These are phyloP conservation scores for Campodea augens DNA, from an alignment of 1,140 invertebrate genomes.

Conservation along the genomic window DNA sequence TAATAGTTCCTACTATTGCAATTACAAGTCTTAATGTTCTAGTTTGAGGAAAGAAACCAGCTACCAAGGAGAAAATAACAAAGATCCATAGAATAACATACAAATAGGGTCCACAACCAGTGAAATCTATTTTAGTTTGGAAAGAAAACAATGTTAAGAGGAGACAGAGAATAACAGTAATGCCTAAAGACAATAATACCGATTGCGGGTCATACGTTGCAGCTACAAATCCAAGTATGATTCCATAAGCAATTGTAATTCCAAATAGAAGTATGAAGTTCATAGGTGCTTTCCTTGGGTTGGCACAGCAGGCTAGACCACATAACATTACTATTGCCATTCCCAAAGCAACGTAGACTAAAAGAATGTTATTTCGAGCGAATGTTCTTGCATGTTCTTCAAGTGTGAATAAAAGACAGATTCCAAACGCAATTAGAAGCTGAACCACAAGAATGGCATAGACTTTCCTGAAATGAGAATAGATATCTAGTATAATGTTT, in stretches of 20 bases:
- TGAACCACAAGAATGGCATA: conserved; percentile 67
- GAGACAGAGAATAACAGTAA: conserved; percentile 59
- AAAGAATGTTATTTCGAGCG: conserved; percentile 29
- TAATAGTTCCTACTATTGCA: conserved; percentile 52
- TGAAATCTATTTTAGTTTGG: conserved; percentile 88
- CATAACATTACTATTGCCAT: conserved; percentile 77
- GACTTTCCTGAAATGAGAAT: conserved; percentile 38
- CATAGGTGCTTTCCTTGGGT: conserved; percentile 59
- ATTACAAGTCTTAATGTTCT: conserved; percentile 47
- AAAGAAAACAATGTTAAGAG: conserved; percentile 77
- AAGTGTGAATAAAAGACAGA: conserved; percentile 57
- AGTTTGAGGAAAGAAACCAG: conserved; percentile 43
- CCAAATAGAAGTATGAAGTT: conserved; percentile 76
- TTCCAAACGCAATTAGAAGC: conserved; percentile 51
- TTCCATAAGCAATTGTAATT: conserved; percentile 62
- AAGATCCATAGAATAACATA: conserved; percentile 56
- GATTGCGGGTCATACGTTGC: conserved; percentile 28
- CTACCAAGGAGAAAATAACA: conserved; percentile 66
- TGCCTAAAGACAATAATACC: conserved; percentile 59
- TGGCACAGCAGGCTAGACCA: conserved; percentile 51
- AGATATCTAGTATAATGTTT: too few species aligned
- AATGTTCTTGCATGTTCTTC: conserved; percentile 32
- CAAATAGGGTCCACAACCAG: conserved; percentile 51
- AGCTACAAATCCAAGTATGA: conserved; percentile 47
- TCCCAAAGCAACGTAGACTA: conserved; percentile 48